Evolutionary conservation across 2,797 vertebrate species (phyloP), one percentile per base, ranked within the genome.

Genomic region (Hoplostethus atlanticus): DNA sequence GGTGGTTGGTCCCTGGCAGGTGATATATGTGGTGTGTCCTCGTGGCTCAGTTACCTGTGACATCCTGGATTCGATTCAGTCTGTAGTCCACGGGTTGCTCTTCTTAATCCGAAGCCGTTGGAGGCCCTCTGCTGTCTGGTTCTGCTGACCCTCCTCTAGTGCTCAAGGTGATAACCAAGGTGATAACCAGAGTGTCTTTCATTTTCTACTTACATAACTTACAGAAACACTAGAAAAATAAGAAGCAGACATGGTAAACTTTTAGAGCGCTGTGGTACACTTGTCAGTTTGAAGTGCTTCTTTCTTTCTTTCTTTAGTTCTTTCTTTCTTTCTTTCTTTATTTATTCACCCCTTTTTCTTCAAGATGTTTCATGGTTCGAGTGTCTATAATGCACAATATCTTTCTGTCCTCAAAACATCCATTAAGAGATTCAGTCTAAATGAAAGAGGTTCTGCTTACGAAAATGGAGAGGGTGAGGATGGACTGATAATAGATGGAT

Each of bases 401-500:
- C 12, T 44, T 21, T 48, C n/a, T 25, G 4, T 11, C 28, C 8
- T 59, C 34, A 10, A 68, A 62, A 40, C 64, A 70, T 28, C 28
- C 15, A 47, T 38, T 50, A 36, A 46, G 38, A 47, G 3, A 15
- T 25, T 57, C 5, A 6, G 11, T 6, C 5, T 21, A 28, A 53
- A 11, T 50, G 5, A 40, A 68, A 28, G 10, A 12, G 30, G 1
- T 47, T 68, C 56, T 53, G 53, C 48, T 40, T 52, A 68, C 6
- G 54, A 46, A 74, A 53, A 25, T 54, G 40, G 68, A 54, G 31
- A n/a, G 16, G 11, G 47, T 34, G 15, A 73, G 9, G 58, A 38
- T 4, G 61, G 68, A 61, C 1, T 25, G 47, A 52, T n/a, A 30
- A 51, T 46, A 53, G 63, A 57, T 2, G 5, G 21, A 57, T 8